Percentiles rank a stretch among this genome's conserved stretches.
These are phyloP conservation scores for Malurus melanocephalus DNA, from an alignment of 2,113 vertebrate genomes.

Conservation along the genomic window DNA sequence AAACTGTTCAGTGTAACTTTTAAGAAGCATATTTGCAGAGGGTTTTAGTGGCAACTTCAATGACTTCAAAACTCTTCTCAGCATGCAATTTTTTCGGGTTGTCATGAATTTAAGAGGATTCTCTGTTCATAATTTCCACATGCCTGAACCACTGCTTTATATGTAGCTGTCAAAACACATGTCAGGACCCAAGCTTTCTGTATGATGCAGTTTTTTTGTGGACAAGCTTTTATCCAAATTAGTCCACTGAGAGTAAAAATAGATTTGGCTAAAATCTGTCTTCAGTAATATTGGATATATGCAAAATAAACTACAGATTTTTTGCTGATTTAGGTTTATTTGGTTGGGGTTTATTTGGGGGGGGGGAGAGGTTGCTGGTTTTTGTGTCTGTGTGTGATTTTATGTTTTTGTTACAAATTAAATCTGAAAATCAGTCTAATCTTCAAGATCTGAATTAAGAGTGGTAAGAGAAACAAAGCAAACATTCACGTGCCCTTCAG, in stretches of 20 bases:
- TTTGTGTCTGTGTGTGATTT: background rate
- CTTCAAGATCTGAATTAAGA: background rate
- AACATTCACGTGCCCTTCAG: background rate
- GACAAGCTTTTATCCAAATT: background rate
- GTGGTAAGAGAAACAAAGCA: background rate
- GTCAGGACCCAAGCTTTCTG: background rate
- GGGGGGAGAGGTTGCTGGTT: background rate
- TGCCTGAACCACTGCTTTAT: background rate
- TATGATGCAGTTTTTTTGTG: background rate
- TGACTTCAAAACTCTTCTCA: constrained; percentile 32
- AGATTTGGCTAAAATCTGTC: background rate
- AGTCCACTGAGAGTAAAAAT: background rate
- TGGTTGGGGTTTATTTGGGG: background rate
- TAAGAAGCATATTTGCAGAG: background rate
- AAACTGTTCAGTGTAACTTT: background rate
- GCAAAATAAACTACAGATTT: background rate
- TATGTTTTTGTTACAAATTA: background rate
- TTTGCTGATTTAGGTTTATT: background rate
- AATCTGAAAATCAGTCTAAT: background rate
- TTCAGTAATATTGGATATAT: background rate
- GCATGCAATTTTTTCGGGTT: constrained; percentile 24
- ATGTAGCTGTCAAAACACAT: background rate
- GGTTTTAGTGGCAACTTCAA: constrained; percentile 2
- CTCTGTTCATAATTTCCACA: background rate
- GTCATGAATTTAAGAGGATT: constrained; percentile 17